Conservation (phyloP, 2,113 vertebrate species). For the Paramisgurnus dabryanus region DNA sequence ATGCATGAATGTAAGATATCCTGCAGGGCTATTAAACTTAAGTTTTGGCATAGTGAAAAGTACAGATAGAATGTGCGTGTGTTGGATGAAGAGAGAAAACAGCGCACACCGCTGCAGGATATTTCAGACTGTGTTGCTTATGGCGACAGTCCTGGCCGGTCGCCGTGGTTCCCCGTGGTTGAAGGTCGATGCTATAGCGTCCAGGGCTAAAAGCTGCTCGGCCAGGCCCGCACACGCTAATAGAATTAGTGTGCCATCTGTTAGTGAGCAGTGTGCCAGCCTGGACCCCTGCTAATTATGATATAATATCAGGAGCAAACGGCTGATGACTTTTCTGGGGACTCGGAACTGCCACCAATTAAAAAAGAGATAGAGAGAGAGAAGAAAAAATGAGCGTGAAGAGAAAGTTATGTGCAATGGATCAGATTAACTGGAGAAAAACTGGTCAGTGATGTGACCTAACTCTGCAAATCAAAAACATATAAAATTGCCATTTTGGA, state of each 20-base stretch:
- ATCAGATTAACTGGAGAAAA: neutral
- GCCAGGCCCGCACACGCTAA: conserved; percentile 72
- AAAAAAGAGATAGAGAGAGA: conserved; percentile 67
- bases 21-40: conserved; percentile 25
- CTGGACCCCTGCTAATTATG: conserved; percentile 80
- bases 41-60: neutral
- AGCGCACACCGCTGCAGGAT: neutral
- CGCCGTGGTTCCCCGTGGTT: conserved; percentile 57
- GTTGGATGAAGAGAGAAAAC: neutral
- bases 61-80: conserved; percentile 29
- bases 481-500: no score
- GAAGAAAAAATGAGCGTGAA: neutral
- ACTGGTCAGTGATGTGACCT: neutral
- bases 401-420: neutral
- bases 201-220: conserved; percentile 66
- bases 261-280: conserved; percentile 72
- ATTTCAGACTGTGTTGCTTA: conserved; percentile 31
- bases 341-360: conserved; percentile 63
- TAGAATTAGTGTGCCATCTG: conserved; percentile 82
- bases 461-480: no score
- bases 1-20: neutral
- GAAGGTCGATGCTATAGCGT: conserved; percentile 70
- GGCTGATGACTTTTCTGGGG: conserved; percentile 73
- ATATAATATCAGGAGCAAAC: conserved; percentile 77
- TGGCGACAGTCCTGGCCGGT: conserved; percentile 25